These are phyloP conservation scores for Aldabrachelys gigantea DNA, from an alignment of 2,113 vertebrate species.

Conservation along the genomic window DNA sequence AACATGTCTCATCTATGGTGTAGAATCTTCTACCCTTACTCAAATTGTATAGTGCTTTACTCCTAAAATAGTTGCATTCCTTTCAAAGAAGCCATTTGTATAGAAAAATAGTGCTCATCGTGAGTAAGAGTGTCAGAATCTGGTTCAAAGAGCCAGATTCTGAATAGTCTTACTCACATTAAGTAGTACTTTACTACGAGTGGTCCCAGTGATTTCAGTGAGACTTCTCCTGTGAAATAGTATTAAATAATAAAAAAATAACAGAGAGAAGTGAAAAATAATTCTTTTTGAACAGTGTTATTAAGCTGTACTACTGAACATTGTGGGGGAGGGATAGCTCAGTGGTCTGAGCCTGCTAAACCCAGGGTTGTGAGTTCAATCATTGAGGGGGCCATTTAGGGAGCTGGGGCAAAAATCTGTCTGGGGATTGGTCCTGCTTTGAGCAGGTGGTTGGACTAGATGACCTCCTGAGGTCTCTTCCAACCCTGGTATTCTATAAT, in stretches of 20 bases:
- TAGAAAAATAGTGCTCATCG: background rate
- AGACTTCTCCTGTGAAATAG: background rate
- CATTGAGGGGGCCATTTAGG: no score
- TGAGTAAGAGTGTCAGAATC: background rate
- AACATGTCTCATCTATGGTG: background rate
- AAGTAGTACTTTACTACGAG: background rate
- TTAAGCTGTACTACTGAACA: background rate
- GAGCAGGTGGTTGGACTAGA: no score
- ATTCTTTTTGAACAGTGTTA: fast-evolving
- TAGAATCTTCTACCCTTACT: background rate
- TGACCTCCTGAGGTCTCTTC: no score
- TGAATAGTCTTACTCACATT: background rate
- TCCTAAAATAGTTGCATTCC: background rate
- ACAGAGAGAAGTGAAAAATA: background rate
- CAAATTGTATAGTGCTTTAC: background rate
- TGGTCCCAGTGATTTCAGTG: background rate
- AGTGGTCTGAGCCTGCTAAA: no score
- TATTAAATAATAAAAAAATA: background rate
- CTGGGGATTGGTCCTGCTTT: no score
- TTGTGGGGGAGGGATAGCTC: no score
- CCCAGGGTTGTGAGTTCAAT: no score
- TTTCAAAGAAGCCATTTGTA: background rate
- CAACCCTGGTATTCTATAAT: no score
- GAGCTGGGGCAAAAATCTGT: no score
- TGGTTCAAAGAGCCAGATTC: fast-evolving